These are phyloP conservation scores for Aphelinus atriplicis DNA, from an alignment of 1,140 invertebrate genomes.

Conservation along the genomic window DNA sequence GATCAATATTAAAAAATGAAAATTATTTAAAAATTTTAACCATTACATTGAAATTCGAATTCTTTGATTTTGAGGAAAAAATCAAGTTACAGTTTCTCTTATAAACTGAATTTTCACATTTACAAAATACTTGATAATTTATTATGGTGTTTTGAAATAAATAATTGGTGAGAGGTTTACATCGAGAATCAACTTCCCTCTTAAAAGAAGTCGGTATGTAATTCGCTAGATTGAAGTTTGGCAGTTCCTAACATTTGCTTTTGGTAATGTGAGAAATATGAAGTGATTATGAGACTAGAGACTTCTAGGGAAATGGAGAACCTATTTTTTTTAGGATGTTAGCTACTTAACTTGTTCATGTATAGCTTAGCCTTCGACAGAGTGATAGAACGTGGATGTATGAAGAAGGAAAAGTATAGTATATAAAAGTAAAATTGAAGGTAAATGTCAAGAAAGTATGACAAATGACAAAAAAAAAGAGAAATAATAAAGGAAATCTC, in stretches of 20 bases:
- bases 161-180: no score
- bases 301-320: conserved; percentile 12
- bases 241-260: conserved; percentile 26
- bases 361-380: not conserved
- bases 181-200: no score
- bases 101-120: no score
- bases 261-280: not conserved
- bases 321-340: conserved; percentile 21
- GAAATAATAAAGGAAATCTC: not conserved
- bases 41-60: no score
- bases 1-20: no score
- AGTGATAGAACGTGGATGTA: not conserved
- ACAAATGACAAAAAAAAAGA: not conserved
- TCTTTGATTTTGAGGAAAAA: no score
- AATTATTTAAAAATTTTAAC: no score
- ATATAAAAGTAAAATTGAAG: not conserved
- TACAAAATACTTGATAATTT: no score
- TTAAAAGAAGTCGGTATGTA: no score
- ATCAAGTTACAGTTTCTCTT: no score
- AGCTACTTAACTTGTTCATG: conserved; percentile 19
- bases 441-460: not conserved
- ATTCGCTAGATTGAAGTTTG: conserved; percentile 14
- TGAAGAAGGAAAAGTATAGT: not conserved
- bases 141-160: no score
- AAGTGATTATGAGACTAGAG: not conserved